Evolutionary conservation across 2,888 invertebrate species (phyloP).

Genomic region (Chaitophorus viminalis): DNA sequence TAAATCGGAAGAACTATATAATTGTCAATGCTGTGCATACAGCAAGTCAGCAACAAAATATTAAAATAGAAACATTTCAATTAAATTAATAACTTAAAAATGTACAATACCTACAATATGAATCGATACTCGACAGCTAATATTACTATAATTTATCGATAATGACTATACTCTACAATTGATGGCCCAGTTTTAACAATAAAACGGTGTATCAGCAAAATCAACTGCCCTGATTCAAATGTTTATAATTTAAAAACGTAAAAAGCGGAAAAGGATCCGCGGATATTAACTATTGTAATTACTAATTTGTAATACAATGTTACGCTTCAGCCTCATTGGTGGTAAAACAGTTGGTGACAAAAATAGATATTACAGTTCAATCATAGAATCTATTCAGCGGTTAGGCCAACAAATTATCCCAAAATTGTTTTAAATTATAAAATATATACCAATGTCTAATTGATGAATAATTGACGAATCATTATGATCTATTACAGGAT

Average conservation of each 20-base stretch:
- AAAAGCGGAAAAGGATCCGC: neutral
- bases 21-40: neutral
- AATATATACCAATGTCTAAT: neutral
- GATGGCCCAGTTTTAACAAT: neutral
- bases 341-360: neutral
- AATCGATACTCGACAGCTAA: neutral
- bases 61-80: neutral
- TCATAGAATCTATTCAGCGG: too few relatives aligned
- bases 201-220: neutral
- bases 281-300: neutral
- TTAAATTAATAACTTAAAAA: neutral
- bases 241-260: neutral
- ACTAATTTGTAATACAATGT: neutral
- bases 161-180: neutral
- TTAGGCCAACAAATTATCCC: neutral
- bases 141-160: neutral
- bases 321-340: neutral
- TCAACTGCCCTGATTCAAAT: neutral
- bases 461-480: neutral
- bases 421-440: neutral
- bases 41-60: neutral
- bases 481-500: neutral
- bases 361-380: conserved; percentile 1
- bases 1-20: conserved; percentile 28
- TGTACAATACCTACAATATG: neutral